Base-by-base conservation (phyloP, 2,888 invertebrate species). In the Gnatocerus cornutus region DNA sequence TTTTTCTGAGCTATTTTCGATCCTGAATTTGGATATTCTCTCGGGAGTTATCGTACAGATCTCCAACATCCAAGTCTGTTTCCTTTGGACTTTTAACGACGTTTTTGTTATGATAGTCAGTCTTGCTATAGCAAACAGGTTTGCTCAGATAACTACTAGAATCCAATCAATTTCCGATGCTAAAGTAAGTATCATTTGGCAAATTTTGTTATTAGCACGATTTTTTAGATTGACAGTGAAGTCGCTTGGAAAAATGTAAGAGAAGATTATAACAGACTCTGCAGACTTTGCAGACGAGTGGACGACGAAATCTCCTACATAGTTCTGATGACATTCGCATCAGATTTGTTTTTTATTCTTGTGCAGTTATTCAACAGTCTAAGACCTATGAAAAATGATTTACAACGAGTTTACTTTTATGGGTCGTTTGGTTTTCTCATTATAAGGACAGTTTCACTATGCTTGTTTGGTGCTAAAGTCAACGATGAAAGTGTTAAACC, bases 301-400 rank as follows among this genome's bases (percentile, higher is more conserved):
- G 91, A 93, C 75, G 82, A 84, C 0, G 84, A 88, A 30, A 86
- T 93, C 16, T 90, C 92, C 0, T 86, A 87, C n/a, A 84, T 93
- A 58, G 86, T 93, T 0, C 80, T 93, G 0, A 79, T 93, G 1
- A 91, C 92, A 0, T 92, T 91, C 74, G 85, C 89, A 9, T 90
- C 89, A 71, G 92, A 93, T 81, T 86, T 93, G 53, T 92, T 90
- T 81, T 92, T 92, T 78, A 90, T 93, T 73, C 90, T 93, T 66
- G 86, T 91, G 55, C 91, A 92, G 78, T 85, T 93, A 6, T 92
- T 91, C 77, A 86, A 90, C 76, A 90, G 90, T 21, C 86, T 92
- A 81, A 87, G 87, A 29, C 64, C 71, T 72, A 73, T 74, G 7
- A 73, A 71, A n/a, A 74, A 76, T 30, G 63, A 70, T 30, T 53